Base-by-base conservation (phyloP, 2,113 vertebrate genomes). In the Dendrocopos noguchii region DNA sequence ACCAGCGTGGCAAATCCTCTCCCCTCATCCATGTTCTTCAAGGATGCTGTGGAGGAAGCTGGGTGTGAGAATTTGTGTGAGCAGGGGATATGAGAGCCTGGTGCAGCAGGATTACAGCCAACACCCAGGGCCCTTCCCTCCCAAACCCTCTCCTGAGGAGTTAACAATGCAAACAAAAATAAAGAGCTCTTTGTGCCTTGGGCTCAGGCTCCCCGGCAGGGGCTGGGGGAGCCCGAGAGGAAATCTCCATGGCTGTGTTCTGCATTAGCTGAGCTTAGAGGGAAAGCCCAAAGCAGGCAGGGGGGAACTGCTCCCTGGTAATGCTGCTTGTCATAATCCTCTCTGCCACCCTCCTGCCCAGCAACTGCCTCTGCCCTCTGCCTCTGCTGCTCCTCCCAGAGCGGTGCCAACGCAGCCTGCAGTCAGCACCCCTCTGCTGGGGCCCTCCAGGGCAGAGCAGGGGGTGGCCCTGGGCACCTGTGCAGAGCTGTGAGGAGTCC, bases 341-440 rank as follows among this genome's bases (percentile, higher is more conserved):
- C 59, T 71, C 50, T 84, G 61, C 65, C 76, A 80, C 53, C 90
- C 31, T 46, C 80, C 93, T 90, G 82, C 85, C 90, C 94, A 93
- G 94, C 87, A 90, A 87, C 85, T 91, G 72, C 60, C 0, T 0
- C 66, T 39, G 25, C 0, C 4, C 73, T 33, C 76, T 60, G 34
- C 33, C 21, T 8, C 67, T 12, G 60, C 86, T 80, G 50, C 64
- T 70, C 59, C 88, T 85, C 4, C 2, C 3, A 64, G 76, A 24
- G 25, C 0, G 50, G 34, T 1, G 0, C 27, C 0, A 2, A 9
- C 2, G 10, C 3, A 28, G 55, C 73, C 61, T 25, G 2, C 0
- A 28, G 36, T 4, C 44, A 61, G 80, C 64, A 61, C 2, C 10
- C 19, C 15, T 39, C 50, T 31, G 0, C 2, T 36, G 34, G 36